These are phyloP conservation scores for Stomatorhinus walkeri DNA, from an alignment of 2,797 vertebrate species.

Conservation along the genomic window DNA sequence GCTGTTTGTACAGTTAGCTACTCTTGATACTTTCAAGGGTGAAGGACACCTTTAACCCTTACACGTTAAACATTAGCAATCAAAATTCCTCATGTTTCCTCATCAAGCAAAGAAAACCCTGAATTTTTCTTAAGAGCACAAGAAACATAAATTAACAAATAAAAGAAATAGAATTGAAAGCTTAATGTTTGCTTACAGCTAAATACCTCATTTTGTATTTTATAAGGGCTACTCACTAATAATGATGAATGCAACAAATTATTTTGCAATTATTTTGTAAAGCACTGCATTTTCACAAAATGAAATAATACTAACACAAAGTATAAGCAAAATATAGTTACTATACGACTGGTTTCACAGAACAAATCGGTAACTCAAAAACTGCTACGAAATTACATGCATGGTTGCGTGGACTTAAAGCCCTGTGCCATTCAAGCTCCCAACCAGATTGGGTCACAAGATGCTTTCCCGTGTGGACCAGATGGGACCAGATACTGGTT, in stretches of 20 bases:
- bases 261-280: background rate
- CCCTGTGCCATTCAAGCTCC: conserved; percentile 7
- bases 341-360: conserved; percentile 9
- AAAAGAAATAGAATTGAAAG: background rate
- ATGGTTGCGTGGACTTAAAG: conserved; percentile 5
- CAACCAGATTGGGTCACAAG: conserved; percentile 12
- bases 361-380: conserved; percentile 12
- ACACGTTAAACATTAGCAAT: background rate
- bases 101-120: background rate
- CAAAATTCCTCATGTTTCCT: background rate
- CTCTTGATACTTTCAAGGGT: background rate
- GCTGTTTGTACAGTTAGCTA: background rate
- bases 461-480: conserved; percentile 14
- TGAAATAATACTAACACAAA: background rate
- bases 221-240: background rate
- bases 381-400: conserved; percentile 11
- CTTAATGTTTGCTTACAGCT: background rate
- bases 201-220: background rate
- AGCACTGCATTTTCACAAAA: background rate
- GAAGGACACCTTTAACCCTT: background rate
- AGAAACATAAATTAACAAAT: background rate
- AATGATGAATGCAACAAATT: background rate
- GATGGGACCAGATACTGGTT: conserved; percentile 13
- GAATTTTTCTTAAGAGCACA: background rate
- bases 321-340: conserved; percentile 5